Base-by-base conservation (phyloP, 2,797 vertebrate genomes). In the Setipinna tenuifilis region DNA sequence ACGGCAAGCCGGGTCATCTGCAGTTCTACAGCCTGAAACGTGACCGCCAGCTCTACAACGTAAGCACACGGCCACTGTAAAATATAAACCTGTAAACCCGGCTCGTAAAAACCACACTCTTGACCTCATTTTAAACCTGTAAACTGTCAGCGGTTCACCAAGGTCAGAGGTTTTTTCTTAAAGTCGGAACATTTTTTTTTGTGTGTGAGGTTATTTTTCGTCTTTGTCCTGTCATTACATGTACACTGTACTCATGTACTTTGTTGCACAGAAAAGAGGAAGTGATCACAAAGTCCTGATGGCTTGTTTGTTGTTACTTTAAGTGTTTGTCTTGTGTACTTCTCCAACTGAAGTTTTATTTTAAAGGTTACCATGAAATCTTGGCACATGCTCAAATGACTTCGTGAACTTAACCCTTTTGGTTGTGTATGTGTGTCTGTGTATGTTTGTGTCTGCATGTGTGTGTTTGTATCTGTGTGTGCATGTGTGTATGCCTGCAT, bases 1-100 rank as follows among this genome's bases (percentile, higher is more conserved):
- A 98, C n/a, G 98, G 98, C 62, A 98, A 97, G 89, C 98, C 98
- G 0, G 98, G 98, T 10, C 98, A 99, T 88, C 91, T 99, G 88
- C 98, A 99, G 91, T 99, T 99, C 91, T 99, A 98, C 88, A 98
- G 96, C 19, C 95, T 99, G 31, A 96, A 96, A 75, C 95, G 92
- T 90, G 98, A 99, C 93, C 97, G 97, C 12, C 98, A 98, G 65
- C 91, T 99, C 23, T 99, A 96, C 91, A 98, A 97, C 78, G 98
- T 99, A 95, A 97, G 97, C 89, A 59, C 0, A 4, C 21, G 0
- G 21, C 58, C 58, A 31, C 0, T 75, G 68, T 75, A 75, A 35
- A 75, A 35, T 28, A 75, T 75, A 75, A 35, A 7, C 28, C 68
- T 75, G 10, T 65, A 10, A 65, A 65, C 7, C n/a, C 21, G 61